Evolutionary conservation across 2,797 vertebrate species (phyloP).

Genomic region (Aeoliscus strigatus): DNA sequence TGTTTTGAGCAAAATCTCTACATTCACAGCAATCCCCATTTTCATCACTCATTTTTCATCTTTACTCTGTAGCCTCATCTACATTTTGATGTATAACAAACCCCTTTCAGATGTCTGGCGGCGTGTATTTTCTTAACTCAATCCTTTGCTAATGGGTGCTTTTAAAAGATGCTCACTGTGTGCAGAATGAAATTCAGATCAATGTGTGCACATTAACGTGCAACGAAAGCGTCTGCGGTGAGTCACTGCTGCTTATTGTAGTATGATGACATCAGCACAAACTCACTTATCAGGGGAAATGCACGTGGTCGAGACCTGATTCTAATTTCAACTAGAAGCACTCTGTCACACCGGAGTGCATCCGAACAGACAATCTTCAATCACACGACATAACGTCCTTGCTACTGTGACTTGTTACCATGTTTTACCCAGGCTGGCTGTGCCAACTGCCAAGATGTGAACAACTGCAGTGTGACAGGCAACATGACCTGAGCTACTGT

Average conservation of each 20-base stretch:
- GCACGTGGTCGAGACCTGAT: conserved; percentile 33
- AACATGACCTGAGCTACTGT: no score
- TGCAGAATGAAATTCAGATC: conserved; percentile 32
- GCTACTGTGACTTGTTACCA: conserved; percentile 13
- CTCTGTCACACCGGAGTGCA: conserved; percentile 27
- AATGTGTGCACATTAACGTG: conserved; percentile 15
- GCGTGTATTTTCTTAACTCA: conserved; percentile 25
- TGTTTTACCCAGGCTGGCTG: conserved; percentile 1
- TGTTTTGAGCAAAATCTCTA: conserved; percentile 5
- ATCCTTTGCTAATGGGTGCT: conserved; percentile 28
- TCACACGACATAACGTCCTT: conserved; percentile 49
- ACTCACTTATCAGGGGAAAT: conserved; percentile 27
- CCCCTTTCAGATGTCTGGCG: conserved; percentile 5
- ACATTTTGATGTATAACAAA: conserved; percentile 17
- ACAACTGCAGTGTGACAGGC: conserved; percentile 1
- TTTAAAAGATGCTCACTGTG: conserved; percentile 17
- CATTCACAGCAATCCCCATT: conserved; percentile 21
- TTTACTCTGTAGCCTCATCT: conserved; percentile 2
- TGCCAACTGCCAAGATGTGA: conserved; percentile 15
- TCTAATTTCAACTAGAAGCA: no score
- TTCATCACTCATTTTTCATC: conserved; percentile 4
- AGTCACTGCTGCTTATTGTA: conserved; percentile 8
- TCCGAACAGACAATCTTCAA: conserved; percentile 32
- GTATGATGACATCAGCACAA: conserved; percentile 11
- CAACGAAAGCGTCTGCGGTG: conserved; percentile 14